Evolutionary conservation across 2,797 vertebrate species (phyloP).

Genomic region (Myripristis jacobus): DNA sequence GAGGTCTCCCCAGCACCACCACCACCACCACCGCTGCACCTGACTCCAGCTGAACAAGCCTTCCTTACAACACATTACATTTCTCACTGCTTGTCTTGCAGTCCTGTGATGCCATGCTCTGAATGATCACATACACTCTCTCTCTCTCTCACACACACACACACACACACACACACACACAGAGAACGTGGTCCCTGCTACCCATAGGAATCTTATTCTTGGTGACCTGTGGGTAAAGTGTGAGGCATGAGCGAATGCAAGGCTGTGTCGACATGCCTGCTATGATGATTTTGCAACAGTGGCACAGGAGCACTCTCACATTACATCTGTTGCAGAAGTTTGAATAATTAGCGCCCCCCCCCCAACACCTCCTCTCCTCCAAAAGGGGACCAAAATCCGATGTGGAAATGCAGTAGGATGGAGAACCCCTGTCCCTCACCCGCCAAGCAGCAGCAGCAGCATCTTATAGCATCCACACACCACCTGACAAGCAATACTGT

Average conservation of each 20-base stretch:
- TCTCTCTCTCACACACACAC: no score
- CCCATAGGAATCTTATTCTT: slow-evolving; percentile 5
- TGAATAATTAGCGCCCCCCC: slow-evolving; percentile 16
- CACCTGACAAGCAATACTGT: slow-evolving; percentile 1
- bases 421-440: neutral
- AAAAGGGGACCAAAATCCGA: neutral
- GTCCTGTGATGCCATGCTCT: slow-evolving; percentile 25
- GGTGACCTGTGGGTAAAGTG: neutral
- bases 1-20: slow-evolving; percentile 47
- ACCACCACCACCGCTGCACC: slow-evolving; percentile 14
- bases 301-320: neutral
- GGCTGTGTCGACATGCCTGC: neutral
- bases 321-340: slow-evolving; percentile 24
- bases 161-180: neutral
- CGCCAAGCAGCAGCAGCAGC: neutral
- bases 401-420: slow-evolving; percentile 2
- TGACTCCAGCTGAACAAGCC: slow-evolving; percentile 19
- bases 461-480: neutral
- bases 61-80: neutral
- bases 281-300: neutral
- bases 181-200: slow-evolving; percentile 7
- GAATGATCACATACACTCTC: slow-evolving; percentile 29
- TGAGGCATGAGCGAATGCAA: neutral
- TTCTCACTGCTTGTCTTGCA: slow-evolving; percentile 33
- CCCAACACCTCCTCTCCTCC: no score